Base-by-base conservation (phyloP, 2,113 vertebrate species). In the Connochaetes taurinus region DNA sequence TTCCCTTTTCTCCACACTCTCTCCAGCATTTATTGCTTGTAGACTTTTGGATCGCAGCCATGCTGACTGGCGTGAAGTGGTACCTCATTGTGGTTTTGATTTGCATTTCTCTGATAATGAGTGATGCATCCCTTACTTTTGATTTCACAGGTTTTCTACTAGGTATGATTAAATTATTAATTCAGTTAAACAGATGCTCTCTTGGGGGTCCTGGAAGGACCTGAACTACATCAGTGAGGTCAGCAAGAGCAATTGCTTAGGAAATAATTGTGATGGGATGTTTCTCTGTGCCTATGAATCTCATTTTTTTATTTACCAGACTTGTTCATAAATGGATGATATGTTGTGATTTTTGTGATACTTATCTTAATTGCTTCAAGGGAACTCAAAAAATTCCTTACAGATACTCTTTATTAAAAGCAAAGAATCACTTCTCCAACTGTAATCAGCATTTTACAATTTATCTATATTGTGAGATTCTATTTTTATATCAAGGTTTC, bases 101-200 rank as follows among this genome's bases (percentile, higher is more conserved):
- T 58, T 58, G 57, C 57, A 58, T 11, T 27, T 58, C 9, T 58
- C 57, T 58, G 57, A 27, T 58, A 58, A 58, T 58, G 57, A 58
- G 9, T 27, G 57, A 58, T 58, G 0, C 11, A 80, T 93, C 40
- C 45, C 52, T 62, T 90, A 19, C 47, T 90, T 96, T 97, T 95
- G 52, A 96, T 15, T 81, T 96, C 52, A 89, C 36, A 87, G 29
- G 50, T 84, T 16, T 2, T 95, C 15, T 92, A 80, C 57, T 80
- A 96, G 67, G 80, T 90, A 80, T 93, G 97, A 90, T 89, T 98
- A 91, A 97, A 96, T 96, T 95, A 97, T 93, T 96, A 85, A 93
- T 74, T 96, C 71, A 93, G 64, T 98, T 96, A 96, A 95, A 89
- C 31, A 93, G 92, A 67, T 21, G 8, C 27, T 64, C 40, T 8